Evolutionary conservation across 1,140 invertebrate species (phyloP).

Genomic region (Neotoxoptera formosana): DNA sequence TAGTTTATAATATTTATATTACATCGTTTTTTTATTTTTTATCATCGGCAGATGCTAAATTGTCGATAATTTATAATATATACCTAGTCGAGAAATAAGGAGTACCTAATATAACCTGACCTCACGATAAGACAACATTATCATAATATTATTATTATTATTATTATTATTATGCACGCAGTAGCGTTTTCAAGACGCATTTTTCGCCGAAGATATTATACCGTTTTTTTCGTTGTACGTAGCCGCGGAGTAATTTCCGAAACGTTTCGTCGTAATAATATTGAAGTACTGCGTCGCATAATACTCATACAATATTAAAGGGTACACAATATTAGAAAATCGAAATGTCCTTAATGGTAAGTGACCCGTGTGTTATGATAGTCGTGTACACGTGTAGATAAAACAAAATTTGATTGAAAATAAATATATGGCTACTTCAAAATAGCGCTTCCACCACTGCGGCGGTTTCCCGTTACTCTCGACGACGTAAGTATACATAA

Average conservation of each 20-base stretch:
- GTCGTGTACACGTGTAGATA: neutral
- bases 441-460: neutral
- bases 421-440: neutral
- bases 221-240: neutral
- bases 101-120: no score
- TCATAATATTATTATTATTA: no score
- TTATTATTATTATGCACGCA: no score
- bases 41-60: no score
- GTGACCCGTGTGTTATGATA: neutral
- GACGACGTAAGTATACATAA: neutral
- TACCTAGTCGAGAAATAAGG: neutral
- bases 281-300: no score
- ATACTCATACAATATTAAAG: no score
- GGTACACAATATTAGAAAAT: no score
- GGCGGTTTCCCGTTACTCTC: neutral
- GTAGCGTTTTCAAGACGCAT: neutral
- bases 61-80: neutral
- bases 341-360: neutral
- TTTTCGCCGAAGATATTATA: neutral
- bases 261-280: neutral
- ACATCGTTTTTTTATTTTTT: neutral
- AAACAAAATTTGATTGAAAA: constrained; percentile 3
- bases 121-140: no score
- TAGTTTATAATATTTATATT: neutral
- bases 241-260: neutral